These are phyloP conservation scores for Rhincodon typus DNA, from an alignment of 2,797 vertebrate species.

Conservation along the genomic window DNA sequence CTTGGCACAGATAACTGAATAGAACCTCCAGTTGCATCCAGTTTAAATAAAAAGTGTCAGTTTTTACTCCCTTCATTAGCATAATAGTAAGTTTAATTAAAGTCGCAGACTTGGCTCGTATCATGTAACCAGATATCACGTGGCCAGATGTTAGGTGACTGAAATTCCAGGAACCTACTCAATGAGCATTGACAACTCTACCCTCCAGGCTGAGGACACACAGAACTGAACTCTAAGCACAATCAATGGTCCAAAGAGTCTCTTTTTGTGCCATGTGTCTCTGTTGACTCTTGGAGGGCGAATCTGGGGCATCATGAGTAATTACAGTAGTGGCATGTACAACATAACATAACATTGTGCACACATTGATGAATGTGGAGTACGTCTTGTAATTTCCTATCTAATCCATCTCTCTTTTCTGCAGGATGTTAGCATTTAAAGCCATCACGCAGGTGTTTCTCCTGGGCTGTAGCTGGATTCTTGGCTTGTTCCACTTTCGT, in stretches of 20 bases:
- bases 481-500: not conserved
- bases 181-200: not conserved
- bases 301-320: not conserved
- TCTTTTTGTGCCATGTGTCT: not conserved
- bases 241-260: not conserved
- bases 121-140: not conserved
- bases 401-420: not conserved
- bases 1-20: not conserved
- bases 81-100: not conserved
- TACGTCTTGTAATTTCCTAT: not conserved
- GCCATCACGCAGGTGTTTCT: not conserved
- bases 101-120: not conserved
- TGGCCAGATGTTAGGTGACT: not conserved
- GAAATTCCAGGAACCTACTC: not conserved
- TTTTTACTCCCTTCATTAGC: not conserved
- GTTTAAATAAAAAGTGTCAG: not conserved
- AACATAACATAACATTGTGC: not conserved
- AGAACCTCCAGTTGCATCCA: not conserved
- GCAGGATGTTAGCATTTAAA: constrained; percentile 25
- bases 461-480: constrained; percentile 10
- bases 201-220: not conserved
- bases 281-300: not conserved
- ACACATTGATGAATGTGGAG: not conserved
- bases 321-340: not conserved
- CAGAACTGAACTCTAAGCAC: not conserved